Evolutionary conservation across 2,797 vertebrate genomes (phyloP).

Genomic region (Aphelocoma californica): DNA sequence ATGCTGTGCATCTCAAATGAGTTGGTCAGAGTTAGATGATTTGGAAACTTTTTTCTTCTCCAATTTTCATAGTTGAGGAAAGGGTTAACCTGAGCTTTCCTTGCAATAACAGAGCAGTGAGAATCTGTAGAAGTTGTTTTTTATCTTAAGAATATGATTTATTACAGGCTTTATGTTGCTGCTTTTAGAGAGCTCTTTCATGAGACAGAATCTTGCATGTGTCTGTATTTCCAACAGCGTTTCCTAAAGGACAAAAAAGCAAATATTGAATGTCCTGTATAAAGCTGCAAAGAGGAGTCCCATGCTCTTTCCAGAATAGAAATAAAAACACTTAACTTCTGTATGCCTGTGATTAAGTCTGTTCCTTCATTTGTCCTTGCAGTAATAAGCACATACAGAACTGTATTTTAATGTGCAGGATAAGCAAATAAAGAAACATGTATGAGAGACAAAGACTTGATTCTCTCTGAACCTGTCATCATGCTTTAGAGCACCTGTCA

Average conservation of each 20-base stretch:
- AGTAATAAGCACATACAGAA: neutral
- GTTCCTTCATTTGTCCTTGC: neutral
- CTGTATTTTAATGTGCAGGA: neutral
- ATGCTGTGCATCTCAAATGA: accelerated
- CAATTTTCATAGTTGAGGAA: accelerated
- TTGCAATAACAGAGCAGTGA: neutral
- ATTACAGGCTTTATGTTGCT: neutral
- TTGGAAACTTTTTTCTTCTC: neutral
- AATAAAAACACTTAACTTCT: neutral
- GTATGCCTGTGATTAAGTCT: neutral
- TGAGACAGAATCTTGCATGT: neutral
- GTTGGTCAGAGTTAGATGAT: neutral
- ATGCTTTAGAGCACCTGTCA: neutral
- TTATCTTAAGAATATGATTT: neutral
- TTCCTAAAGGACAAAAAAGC: neutral
- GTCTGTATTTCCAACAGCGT: neutral
- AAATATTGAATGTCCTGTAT: neutral
- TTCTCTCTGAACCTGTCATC: neutral
- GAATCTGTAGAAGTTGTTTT: neutral
- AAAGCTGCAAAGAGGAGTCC: neutral
- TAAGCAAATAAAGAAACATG: neutral
- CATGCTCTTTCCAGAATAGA: neutral
- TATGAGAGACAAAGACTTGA: neutral
- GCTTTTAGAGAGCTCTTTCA: neutral
- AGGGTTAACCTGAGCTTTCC: neutral